Conservation (phyloP, 2,888 invertebrate genomes). For the Tinea pellionella region DNA sequence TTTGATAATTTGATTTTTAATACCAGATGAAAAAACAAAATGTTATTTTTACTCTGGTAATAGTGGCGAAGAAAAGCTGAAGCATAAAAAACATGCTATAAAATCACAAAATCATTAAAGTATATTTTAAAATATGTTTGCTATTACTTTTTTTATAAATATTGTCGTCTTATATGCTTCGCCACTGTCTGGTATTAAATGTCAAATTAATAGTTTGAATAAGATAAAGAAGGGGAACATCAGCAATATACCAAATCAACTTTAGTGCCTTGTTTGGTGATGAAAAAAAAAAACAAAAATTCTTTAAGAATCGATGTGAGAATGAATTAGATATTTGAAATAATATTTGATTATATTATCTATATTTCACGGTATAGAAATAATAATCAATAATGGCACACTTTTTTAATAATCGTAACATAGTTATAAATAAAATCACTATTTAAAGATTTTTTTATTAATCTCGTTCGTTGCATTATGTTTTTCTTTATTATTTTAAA, state of each 20-base stretch:
- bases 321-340: slow-evolving; percentile 35
- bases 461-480: slow-evolving; percentile 58
- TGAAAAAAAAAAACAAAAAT: slow-evolving; percentile 31
- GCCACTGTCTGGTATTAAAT: not conserved
- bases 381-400: slow-evolving; percentile 63
- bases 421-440: slow-evolving; percentile 38
- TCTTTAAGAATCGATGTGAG: slow-evolving; percentile 46
- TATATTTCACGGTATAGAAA: slow-evolving; percentile 69
- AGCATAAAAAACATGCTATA: no score
- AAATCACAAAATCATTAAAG: no score
- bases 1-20: not conserved
- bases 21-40: not conserved
- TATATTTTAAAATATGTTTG: no score
- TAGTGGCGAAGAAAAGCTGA: no score
- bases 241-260: slow-evolving; percentile 68
- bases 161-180: no score
- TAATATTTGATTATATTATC: slow-evolving; percentile 58
- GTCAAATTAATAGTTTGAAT: not conserved
- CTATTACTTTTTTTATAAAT: no score
- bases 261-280: slow-evolving; percentile 62
- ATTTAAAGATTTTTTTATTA: slow-evolving; percentile 35
- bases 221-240: slow-evolving; percentile 25
- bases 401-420: slow-evolving; percentile 41
- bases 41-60: not conserved
- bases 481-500: slow-evolving; percentile 52